Conservation (phyloP, 2,888 invertebrate species). For the Smittia sp. region DNA sequence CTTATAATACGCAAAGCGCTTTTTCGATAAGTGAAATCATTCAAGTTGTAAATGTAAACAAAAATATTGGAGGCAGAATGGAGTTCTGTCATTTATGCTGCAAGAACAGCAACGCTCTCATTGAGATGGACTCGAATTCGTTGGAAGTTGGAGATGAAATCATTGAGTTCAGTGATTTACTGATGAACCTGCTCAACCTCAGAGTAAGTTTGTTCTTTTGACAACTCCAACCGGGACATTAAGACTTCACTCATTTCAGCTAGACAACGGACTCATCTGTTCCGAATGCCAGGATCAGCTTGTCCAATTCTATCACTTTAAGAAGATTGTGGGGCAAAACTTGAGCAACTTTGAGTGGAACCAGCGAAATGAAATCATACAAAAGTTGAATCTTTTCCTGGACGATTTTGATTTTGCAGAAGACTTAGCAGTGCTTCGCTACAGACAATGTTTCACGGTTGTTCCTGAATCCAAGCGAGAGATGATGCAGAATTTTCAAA, state of each 20-base stretch:
- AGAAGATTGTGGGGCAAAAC: not conserved
- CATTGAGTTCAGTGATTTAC: not conserved
- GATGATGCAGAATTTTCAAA: slow-evolving; percentile 14
- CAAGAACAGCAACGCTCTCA: not conserved
- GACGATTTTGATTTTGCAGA: not conserved
- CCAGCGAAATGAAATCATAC: not conserved
- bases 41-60: too few relatives aligned
- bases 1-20: too few relatives aligned
- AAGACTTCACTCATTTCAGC: not conserved
- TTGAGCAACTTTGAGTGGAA: not conserved
- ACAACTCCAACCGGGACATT: too few relatives aligned
- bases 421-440: not conserved
- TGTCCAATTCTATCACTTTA: not conserved
- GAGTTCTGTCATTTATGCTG: too few relatives aligned
- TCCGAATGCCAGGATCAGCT: not conserved
- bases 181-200: not conserved
- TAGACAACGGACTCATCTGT: not conserved
- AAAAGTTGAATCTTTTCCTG: not conserved
- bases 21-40: too few relatives aligned
- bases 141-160: not conserved
- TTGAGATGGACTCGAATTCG: not conserved
- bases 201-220: not conserved
- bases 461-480: not conserved
- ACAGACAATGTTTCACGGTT: slow-evolving; percentile 11
- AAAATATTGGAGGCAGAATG: too few relatives aligned